A percentile compares a stretch with the other conserved stretches of the same genome.
Conservation (phyloP, 2,113 vertebrate genomes). For the Dolichotis patagonum region DNA sequence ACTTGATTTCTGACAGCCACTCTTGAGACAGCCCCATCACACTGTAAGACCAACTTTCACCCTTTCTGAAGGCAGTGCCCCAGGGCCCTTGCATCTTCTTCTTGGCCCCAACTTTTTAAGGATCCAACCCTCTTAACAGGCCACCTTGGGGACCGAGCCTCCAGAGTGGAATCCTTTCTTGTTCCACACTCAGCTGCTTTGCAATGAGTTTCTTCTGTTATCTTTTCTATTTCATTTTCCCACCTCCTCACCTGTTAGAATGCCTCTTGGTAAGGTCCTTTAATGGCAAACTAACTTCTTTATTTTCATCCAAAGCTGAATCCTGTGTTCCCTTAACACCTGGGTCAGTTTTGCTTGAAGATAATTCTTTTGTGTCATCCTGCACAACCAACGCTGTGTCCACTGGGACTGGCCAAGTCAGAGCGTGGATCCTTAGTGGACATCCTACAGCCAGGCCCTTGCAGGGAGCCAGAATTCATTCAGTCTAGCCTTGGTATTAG, state of each 20-base stretch:
- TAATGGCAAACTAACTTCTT: constrained; percentile 86
- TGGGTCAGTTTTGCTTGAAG: constrained; percentile 91
- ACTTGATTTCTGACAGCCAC: not conserved
- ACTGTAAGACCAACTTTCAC: too few species aligned
- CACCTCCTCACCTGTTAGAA: not conserved
- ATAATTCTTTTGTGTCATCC: constrained; percentile 92
- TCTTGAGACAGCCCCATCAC: not conserved
- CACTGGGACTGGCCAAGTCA: not conserved
- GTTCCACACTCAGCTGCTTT: not conserved
- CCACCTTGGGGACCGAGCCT: not conserved
- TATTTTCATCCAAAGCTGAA: constrained; percentile 92
- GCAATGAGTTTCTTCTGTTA: not conserved
- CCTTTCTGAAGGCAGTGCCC: not conserved
- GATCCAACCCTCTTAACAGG: not conserved
- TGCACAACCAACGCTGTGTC: not conserved
- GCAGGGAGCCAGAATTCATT: not conserved
- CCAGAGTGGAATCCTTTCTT: not conserved
- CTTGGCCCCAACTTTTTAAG: too few species aligned
- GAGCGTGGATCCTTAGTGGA: not conserved
- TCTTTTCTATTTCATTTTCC: not conserved
- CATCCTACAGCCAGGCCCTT: not conserved
- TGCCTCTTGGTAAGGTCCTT: constrained; percentile 83
- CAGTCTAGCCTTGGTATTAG: not conserved
- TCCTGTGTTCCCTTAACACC: constrained; percentile 91
- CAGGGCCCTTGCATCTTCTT: too few species aligned